Conservation (phyloP, 2,113 vertebrate species). For the Pedetes capensis region DNA sequence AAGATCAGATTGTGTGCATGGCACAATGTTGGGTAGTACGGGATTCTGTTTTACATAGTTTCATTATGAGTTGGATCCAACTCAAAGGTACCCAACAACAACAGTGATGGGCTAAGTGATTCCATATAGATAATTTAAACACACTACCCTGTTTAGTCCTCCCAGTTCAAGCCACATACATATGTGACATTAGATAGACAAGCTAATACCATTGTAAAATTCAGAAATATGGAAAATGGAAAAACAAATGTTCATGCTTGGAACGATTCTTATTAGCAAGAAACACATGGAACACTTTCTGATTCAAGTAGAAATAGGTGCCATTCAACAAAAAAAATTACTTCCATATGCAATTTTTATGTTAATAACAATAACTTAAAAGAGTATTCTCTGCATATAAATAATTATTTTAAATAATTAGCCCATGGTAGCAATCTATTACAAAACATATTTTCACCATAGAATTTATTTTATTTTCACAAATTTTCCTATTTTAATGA, state of each 20-base stretch:
- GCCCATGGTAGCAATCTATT: constrained; percentile 6
- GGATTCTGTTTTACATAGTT: no score
- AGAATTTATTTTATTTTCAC: constrained; percentile 29
- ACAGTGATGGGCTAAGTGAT: neutral
- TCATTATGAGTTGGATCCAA: no score
- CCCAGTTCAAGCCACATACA: neutral
- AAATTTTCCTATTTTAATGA: constrained; percentile 47
- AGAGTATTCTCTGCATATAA: constrained; percentile 11
- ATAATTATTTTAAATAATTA: constrained; percentile 58
- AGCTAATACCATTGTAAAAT: neutral
- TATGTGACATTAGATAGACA: neutral
- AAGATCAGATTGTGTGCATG: no score
- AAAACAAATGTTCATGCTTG: neutral
- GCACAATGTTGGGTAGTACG: no score
- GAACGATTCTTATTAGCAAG: constrained; percentile 46
- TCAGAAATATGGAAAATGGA: constrained; percentile 1
- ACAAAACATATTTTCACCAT: neutral
- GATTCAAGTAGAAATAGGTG: constrained; percentile 42
- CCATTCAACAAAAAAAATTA: constrained; percentile 39
- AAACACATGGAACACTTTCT: constrained; percentile 15
- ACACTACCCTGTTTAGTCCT: neutral
- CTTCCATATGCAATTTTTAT: constrained; percentile 51
- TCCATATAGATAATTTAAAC: neutral
- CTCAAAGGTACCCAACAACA: no score
- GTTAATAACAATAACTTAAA: constrained; percentile 54